These are phyloP conservation scores for Scaptomyza hsui DNA, from an alignment of 1,140 invertebrate genomes.

Conservation along the genomic window DNA sequence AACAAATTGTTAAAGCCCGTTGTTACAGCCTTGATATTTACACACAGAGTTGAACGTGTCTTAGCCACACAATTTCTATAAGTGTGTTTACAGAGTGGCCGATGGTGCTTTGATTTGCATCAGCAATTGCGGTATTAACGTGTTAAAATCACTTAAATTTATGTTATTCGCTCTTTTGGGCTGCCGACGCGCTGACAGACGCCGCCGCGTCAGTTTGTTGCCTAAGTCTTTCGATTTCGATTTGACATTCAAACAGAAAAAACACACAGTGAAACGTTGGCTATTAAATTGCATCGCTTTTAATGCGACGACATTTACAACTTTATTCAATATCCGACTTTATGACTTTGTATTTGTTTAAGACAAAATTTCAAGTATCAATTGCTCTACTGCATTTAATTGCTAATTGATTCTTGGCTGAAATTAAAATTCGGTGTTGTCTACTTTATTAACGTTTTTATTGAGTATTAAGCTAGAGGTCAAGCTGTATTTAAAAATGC, in stretches of 20 bases:
- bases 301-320: constrained; percentile 61
- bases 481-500: too few relatives aligned
- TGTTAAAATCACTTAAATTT: constrained; percentile 59
- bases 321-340: constrained; percentile 54
- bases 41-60: constrained; percentile 55
- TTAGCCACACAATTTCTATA: constrained; percentile 36
- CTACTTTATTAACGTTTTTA: too few relatives aligned
- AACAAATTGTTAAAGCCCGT: constrained; percentile 60
- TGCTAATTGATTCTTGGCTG: too few relatives aligned
- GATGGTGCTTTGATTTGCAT: constrained; percentile 62
- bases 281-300: constrained; percentile 34
- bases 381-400: constrained; percentile 26
- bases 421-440: too few relatives aligned
- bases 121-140: constrained; percentile 25
- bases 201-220: constrained; percentile 39
- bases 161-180: constrained; percentile 53
- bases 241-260: constrained; percentile 45
- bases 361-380: not conserved
- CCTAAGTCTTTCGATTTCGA: constrained; percentile 43
- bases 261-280: constrained; percentile 4
- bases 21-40: constrained; percentile 67
- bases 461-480: too few relatives aligned
- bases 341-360: constrained; percentile 25
- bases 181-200: not conserved
- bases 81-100: constrained; percentile 47